Evolutionary conservation across 37 sponge, comb jelly and placozoan genomes (phyloP).

Genomic region (Cliona cf. orientalis): DNA sequence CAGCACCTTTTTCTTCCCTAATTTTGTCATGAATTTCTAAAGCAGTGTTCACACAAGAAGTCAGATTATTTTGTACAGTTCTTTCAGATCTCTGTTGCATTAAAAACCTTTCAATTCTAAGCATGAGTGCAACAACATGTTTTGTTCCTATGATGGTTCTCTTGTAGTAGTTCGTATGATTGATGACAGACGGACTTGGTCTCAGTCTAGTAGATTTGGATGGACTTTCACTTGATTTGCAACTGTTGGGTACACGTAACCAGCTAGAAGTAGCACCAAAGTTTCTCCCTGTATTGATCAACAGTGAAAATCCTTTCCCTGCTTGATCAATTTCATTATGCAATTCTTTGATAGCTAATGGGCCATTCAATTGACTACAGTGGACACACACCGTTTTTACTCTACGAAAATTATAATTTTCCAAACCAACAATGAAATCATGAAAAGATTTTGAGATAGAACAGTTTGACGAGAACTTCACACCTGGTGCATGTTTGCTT

Average conservation of each 20-base stretch:
- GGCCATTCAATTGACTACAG: background rate
- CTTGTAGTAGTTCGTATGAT: slow-evolving; percentile 18
- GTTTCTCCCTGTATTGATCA: slow-evolving; percentile 23
- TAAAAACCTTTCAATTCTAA: slow-evolving; percentile 35
- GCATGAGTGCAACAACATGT: slow-evolving; percentile 19
- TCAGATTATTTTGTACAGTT: background rate
- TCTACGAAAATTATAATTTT: background rate
- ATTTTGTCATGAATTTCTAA: background rate
- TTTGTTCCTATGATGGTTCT: background rate
- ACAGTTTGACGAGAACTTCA: background rate
- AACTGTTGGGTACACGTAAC: slow-evolving; percentile 6
- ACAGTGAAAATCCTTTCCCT: background rate
- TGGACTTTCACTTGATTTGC: background rate
- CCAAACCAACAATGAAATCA: background rate
- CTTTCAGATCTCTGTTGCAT: background rate
- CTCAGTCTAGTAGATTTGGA: background rate
- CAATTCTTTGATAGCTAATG: background rate
- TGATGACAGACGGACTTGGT: slow-evolving; percentile 4
- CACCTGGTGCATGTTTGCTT: background rate
- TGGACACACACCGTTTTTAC: slow-evolving; percentile 1
- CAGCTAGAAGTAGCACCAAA: slow-evolving; percentile 2
- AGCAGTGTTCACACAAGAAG: slow-evolving; percentile 28
- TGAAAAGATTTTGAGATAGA: background rate
- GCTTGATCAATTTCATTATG: background rate
- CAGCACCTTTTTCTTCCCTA: background rate